A percentile compares a stretch with the other conserved stretches of the same genome.
These are phyloP conservation scores for Oegoconia quadripuncta DNA, from an alignment of 2,888 invertebrate genomes.

Conservation along the genomic window DNA sequence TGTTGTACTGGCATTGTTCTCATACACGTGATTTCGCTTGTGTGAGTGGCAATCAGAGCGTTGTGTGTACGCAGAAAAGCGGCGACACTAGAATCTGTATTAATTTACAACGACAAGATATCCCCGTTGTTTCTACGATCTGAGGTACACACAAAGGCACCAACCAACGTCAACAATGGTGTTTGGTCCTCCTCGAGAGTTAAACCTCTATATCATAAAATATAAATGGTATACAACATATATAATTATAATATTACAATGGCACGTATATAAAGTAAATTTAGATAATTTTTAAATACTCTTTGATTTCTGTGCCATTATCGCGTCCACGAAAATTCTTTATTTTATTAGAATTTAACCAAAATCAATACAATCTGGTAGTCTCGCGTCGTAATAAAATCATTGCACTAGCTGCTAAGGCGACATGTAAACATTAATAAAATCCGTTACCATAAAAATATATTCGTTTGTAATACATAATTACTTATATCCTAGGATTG, in stretches of 20 bases:
- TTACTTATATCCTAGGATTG: conserved; percentile 46
- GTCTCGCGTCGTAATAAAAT: conserved; percentile 24
- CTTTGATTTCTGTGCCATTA: conserved; percentile 30
- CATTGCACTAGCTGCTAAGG: conserved; percentile 72
- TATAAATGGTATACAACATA: conserved; percentile 26
- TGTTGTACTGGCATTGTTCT: too few species aligned
- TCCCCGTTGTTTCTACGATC: too few species aligned
- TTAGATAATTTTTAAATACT: conserved; percentile 25
- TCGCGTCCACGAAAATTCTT: conserved; percentile 9
- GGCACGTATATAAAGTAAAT: conserved; percentile 40
- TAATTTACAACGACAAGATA: too few species aligned
- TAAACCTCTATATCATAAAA: conserved; percentile 41
- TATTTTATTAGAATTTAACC: conserved; percentile 31
- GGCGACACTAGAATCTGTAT: too few species aligned
- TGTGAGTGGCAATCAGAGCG: too few species aligned
- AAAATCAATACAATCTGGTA: conserved; percentile 22
- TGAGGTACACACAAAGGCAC: conserved; percentile 66
- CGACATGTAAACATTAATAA: conserved; percentile 51
- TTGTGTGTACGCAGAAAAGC: too few species aligned
- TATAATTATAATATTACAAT: conserved; percentile 36
- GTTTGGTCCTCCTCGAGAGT: conserved; percentile 60
- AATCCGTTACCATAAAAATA: conserved; percentile 55
- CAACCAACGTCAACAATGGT: conserved; percentile 38
- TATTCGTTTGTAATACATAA: conserved; percentile 39
- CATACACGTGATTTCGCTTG: too few species aligned